Conservation (phyloP, 1,140 invertebrate species). For the Bombyx mandarina region DNA sequence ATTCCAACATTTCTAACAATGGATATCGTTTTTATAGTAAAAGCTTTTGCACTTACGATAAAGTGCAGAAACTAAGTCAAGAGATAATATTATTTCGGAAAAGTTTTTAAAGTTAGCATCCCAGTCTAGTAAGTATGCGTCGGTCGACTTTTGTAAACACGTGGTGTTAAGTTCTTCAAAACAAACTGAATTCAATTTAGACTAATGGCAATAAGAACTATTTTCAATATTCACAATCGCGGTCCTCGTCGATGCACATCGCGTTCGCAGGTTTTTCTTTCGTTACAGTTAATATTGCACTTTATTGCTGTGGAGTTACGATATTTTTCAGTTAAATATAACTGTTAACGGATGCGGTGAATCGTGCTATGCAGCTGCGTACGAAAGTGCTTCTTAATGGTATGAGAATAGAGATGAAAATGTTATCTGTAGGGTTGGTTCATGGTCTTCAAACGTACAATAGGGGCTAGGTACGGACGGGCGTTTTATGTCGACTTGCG, state of each 20-base stretch:
- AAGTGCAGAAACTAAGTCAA: too few species aligned
- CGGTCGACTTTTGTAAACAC: conserved; percentile 57
- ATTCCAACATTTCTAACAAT: conserved; percentile 18
- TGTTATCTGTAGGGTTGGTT: too few species aligned
- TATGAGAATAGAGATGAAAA: too few species aligned
- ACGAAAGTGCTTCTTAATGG: too few species aligned
- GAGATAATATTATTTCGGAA: too few species aligned
- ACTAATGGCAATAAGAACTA: conserved; percentile 47
- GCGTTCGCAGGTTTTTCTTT: conserved; percentile 18
- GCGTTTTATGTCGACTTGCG: conserved; percentile 49
- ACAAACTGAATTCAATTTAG: conserved; percentile 43
- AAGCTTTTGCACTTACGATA: conserved; percentile 3
- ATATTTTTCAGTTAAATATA: too few species aligned
- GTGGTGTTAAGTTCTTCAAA: conserved; percentile 31
- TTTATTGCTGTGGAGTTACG: conserved; percentile 34
- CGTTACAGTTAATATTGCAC: conserved; percentile 32
- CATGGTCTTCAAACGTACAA: too few species aligned
- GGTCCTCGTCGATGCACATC: conserved; percentile 53
- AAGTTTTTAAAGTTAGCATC: conserved; percentile 26
- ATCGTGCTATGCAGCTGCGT: too few species aligned
- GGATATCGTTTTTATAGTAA: conserved; percentile 13
- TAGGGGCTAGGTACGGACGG: conserved; percentile 49
- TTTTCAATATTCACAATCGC: conserved; percentile 59
- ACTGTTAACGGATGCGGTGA: too few species aligned
- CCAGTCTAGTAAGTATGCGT: conserved; percentile 37